Percentiles rank a stretch among this genome's conserved stretches.
phyloP scores from a whole-genome alignment of 2,797 vertebrate species.

The Acomys russatus region DNA sequence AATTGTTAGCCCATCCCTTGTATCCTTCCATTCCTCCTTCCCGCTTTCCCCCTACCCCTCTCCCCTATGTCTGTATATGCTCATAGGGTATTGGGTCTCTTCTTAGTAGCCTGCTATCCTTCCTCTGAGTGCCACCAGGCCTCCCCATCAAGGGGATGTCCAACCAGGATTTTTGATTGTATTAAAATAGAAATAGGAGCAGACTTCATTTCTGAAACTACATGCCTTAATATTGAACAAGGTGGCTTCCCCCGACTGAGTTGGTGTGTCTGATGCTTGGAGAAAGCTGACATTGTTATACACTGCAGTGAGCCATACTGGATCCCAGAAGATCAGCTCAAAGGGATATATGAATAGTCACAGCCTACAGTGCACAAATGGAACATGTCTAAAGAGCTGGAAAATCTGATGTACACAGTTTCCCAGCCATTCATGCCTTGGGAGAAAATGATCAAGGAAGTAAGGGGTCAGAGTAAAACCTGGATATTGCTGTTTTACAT shows the following conservation, averaged over 20 bases:
- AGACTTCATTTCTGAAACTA: conserved; percentile 48
- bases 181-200: background rate
- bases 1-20: too few relatives aligned
- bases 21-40: too few relatives aligned
- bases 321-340: conserved; percentile 68
- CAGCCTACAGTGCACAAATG: conserved; percentile 59
- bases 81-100: too few relatives aligned
- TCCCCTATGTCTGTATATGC: too few relatives aligned
- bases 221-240: conserved; percentile 34
- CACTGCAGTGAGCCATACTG: background rate
- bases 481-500: background rate
- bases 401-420: conserved; percentile 70
- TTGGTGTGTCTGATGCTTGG: conserved; percentile 29
- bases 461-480: conserved; percentile 26
- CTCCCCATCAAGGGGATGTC: too few relatives aligned
- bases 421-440: conserved; percentile 55
- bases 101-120: too few relatives aligned
- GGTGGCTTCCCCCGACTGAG: conserved; percentile 16
- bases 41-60: too few relatives aligned
- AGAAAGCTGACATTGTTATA: conserved; percentile 65
- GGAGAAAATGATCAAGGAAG: background rate
- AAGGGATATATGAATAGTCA: conserved; percentile 70
- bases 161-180: background rate
- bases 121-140: too few relatives aligned
- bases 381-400: conserved; percentile 67